These are phyloP conservation scores for Caenorhabditis drosophilae DNA, from an alignment of 2,888 invertebrate genomes.

Conservation along the genomic window DNA sequence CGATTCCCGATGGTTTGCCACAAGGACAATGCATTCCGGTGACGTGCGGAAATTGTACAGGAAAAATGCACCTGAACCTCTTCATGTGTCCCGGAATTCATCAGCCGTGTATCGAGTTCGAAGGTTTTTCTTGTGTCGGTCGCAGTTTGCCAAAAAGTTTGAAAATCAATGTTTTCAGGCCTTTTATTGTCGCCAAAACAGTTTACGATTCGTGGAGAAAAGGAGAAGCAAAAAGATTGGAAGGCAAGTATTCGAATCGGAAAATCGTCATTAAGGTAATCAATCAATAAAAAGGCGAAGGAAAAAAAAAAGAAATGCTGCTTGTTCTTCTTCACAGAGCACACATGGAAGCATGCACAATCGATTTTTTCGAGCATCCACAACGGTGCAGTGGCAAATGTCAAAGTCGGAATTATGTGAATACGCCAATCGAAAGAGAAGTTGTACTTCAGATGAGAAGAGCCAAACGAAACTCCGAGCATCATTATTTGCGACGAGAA, in stretches of 20 bases:
- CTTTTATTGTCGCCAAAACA: slow-evolving; percentile 70
- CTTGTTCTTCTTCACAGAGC: no score
- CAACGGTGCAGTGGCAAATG: slow-evolving; percentile 70
- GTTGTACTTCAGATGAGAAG: slow-evolving; percentile 13
- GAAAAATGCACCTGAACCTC: slow-evolving; percentile 52
- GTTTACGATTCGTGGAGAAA: slow-evolving; percentile 70
- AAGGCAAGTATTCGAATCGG: slow-evolving; percentile 70
- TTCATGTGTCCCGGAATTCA: slow-evolving; percentile 71
- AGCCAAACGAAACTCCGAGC: slow-evolving; percentile 12
- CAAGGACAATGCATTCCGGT: slow-evolving; percentile 41
- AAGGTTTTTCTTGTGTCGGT: slow-evolving; percentile 34
- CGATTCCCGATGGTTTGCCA: slow-evolving; percentile 14
- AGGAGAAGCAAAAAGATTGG: slow-evolving; percentile 71
- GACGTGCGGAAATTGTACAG: slow-evolving; percentile 52
- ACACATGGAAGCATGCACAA: slow-evolving; percentile 69
- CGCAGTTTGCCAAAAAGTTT: slow-evolving; percentile 8
- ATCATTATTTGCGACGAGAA: background rate
- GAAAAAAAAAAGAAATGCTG: no score
- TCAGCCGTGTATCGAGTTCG: slow-evolving; percentile 69
- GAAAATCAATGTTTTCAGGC: slow-evolving; percentile 43
- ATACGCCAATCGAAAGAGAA: slow-evolving; percentile 13
- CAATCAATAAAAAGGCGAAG: no score
- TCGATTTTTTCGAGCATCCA: slow-evolving; percentile 70
- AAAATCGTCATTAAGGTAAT: slow-evolving; percentile 48
- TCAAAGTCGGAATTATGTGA: slow-evolving; percentile 64